Evolutionary conservation across 2,797 vertebrate genomes (phyloP).

Genomic region (Agapornis canus): DNA sequence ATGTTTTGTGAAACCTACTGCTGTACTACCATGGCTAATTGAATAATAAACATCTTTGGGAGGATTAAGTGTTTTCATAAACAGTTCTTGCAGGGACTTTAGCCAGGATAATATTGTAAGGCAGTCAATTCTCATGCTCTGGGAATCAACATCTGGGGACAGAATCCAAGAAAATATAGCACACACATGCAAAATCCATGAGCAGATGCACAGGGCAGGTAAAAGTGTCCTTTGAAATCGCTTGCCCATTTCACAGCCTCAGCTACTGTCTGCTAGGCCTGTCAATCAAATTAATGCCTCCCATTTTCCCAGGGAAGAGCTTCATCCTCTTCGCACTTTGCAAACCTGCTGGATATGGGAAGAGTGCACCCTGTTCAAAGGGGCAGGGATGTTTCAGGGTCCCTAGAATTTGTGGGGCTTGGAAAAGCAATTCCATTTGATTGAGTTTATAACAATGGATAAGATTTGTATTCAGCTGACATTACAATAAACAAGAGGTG

Average conservation of each 20-base stretch:
- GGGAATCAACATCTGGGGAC: background rate
- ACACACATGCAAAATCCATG: background rate
- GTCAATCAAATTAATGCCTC: background rate
- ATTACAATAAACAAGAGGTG: background rate
- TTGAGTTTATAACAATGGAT: background rate
- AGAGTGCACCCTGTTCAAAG: background rate
- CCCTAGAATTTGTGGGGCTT: background rate
- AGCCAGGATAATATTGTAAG: background rate
- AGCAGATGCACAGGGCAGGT: background rate
- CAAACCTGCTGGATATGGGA: background rate
- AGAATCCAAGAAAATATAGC: background rate
- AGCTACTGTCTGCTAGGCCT: background rate
- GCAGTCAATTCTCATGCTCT: background rate
- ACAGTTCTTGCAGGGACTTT: background rate
- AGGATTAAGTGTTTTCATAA: conserved; percentile 13
- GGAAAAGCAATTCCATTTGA: background rate
- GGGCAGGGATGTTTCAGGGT: background rate
- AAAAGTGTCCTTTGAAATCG: background rate
- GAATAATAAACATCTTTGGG: conserved; percentile 3
- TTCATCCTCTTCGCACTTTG: background rate
- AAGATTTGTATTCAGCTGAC: background rate
- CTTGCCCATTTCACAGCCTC: background rate
- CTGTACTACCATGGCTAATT: background rate
- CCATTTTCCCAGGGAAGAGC: background rate
- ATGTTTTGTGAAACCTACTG: background rate